phyloP scores from a whole-genome alignment of 1,140 invertebrate genomes.

The Protaetia brevitarsis region DNA sequence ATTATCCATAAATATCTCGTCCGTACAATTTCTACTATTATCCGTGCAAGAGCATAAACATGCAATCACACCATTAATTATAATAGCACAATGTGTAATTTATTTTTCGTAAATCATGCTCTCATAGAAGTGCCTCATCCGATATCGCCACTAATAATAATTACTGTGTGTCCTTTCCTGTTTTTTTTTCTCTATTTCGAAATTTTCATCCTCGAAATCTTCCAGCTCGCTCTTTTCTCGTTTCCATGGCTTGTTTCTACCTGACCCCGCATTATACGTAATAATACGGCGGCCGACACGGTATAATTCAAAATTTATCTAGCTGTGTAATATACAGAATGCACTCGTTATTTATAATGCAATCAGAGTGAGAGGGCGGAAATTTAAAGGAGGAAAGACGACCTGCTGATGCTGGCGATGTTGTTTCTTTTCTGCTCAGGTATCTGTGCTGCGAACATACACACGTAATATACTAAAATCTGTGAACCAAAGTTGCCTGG shows the following conservation, averaged over 20 bases:
- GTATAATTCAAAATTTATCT: conserved; percentile 14
- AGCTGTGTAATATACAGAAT: conserved; percentile 14
- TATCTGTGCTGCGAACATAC: not conserved
- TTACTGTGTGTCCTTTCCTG: not conserved
- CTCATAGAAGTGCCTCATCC: not conserved
- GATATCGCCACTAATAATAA: not conserved
- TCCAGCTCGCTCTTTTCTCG: not conserved
- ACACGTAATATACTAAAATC: conserved; percentile 9
- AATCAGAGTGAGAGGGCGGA: not conserved
- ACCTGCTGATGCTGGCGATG: not conserved
- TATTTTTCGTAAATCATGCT: conserved; percentile 13
- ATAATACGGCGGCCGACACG: conserved; percentile 12
- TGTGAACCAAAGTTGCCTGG: not conserved
- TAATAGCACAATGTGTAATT: not conserved
- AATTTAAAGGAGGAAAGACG: not conserved
- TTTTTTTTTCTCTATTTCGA: not conserved
- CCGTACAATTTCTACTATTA: too few species aligned
- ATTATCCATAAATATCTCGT: too few species aligned
- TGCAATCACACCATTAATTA: conserved; percentile 12
- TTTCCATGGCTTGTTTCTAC: conserved; percentile 8
- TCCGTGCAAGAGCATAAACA: not conserved
- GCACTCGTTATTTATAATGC: conserved; percentile 11
- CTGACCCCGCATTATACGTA: conserved; percentile 10
- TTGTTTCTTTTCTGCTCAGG: not conserved
- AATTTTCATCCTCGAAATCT: not conserved